Percentiles rank a stretch among this genome's conserved stretches.
These are phyloP conservation scores for Drosophila pullipes DNA, from an alignment of 2,888 invertebrate genomes.

Conservation along the genomic window DNA sequence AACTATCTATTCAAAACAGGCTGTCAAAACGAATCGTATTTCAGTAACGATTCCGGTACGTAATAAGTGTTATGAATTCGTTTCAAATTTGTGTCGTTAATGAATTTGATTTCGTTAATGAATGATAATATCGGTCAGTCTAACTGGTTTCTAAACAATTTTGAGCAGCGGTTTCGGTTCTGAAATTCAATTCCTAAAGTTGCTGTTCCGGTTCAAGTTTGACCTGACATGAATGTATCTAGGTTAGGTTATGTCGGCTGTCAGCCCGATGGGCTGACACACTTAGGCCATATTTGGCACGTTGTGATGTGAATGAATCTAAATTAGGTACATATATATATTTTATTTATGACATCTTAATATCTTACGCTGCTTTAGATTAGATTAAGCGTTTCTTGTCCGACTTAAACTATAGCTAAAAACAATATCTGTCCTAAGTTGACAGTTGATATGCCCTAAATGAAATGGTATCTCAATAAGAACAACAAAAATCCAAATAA, in stretches of 20 bases:
- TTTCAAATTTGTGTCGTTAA: too few species aligned
- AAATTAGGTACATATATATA: neutral
- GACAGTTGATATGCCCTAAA: neutral
- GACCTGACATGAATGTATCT: neutral
- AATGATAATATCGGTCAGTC: neutral
- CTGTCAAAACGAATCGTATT: neutral
- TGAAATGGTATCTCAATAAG: conserved; percentile 22
- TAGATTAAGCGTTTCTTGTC: neutral
- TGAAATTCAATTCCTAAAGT: neutral
- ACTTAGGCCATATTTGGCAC: too few species aligned
- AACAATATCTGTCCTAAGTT: neutral
- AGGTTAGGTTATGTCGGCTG: too few species aligned
- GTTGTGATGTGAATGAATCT: neutral
- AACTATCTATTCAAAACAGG: neutral
- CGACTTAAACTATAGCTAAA: neutral
- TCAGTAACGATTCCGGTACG: neutral
- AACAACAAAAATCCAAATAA: conserved; percentile 72
- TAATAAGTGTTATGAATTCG: neutral
- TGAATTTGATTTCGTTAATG: neutral
- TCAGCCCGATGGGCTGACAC: too few species aligned
- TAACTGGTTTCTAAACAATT: neutral
- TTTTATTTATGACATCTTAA: neutral
- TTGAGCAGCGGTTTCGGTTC: neutral
- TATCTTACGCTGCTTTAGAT: neutral
- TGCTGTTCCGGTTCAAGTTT: neutral